Evolutionary conservation across 2,888 invertebrate species (phyloP).

Genomic region (Leptinotarsa peninsularis): DNA sequence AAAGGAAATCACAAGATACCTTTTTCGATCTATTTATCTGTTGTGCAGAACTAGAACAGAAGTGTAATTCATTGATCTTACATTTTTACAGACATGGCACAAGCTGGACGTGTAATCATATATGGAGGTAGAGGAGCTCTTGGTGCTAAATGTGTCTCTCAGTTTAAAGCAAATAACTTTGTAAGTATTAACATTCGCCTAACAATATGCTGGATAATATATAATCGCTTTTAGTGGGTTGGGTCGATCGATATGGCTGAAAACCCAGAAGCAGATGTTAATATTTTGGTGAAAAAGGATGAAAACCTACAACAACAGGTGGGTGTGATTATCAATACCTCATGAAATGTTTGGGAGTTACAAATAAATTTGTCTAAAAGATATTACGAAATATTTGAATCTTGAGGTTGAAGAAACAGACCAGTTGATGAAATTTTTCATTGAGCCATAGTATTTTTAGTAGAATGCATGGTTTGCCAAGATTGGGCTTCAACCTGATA

Average conservation of each 20-base stretch:
- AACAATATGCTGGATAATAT: conserved; percentile 25
- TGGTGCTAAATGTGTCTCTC: conserved; percentile 87
- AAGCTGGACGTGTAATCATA: conserved; percentile 80
- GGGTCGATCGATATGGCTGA: conserved; percentile 64
- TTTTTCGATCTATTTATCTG: no score
- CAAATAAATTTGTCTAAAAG: no score
- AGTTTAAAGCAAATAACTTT: conserved; percentile 91
- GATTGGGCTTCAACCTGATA: no score
- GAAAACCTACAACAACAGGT: conserved; percentile 80
- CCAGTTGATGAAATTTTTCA: no score
- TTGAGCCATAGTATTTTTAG: no score
- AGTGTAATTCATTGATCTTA: no score
- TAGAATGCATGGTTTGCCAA: no score
- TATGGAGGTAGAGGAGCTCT: conserved; percentile 97
- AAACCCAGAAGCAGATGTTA: conserved; percentile 82
- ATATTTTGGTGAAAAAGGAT: conserved; percentile 85
- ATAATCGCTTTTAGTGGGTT: conserved; percentile 60
- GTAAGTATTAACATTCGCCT: conserved; percentile 68
- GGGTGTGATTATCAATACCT: conserved; percentile 15
- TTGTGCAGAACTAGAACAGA: no score
- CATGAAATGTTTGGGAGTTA: no score
- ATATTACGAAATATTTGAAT: no score
- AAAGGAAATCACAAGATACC: no score
- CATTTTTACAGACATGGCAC: conserved; percentile 49
- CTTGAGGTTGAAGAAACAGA: no score